Evolutionary conservation across 2,113 vertebrate genomes (phyloP).

Genomic region (Tauraco erythrolophus): DNA sequence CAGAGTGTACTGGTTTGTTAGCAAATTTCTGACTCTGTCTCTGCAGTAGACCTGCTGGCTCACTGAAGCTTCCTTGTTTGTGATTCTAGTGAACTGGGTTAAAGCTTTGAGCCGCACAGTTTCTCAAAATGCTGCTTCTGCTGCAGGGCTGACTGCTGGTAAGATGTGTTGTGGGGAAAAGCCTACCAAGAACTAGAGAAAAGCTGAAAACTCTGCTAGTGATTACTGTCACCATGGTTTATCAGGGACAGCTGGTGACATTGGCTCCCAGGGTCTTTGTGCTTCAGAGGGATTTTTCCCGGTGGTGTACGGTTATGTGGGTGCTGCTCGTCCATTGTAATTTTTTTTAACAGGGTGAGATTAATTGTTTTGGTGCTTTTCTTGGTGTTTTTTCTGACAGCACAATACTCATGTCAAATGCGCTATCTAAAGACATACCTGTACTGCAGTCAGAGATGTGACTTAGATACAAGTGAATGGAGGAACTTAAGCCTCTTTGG

Average conservation of each 20-base stretch:
- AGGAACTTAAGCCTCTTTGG: not conserved
- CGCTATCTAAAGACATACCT: not conserved
- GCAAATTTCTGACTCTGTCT: not conserved
- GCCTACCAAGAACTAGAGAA: conserved; percentile 7
- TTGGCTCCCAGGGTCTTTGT: conserved; percentile 8
- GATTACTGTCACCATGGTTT: not conserved
- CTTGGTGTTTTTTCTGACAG: not conserved
- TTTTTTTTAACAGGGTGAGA: not conserved
- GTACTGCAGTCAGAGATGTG: not conserved
- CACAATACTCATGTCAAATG: accelerated
- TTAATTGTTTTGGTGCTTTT: not conserved
- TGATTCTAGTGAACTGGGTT: not conserved
- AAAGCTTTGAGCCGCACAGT: not conserved
- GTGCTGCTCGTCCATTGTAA: not conserved
- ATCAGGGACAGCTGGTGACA: not conserved
- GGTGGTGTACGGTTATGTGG: not conserved
- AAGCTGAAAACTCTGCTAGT: conserved; percentile 38
- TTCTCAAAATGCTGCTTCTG: not conserved
- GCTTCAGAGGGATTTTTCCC: conserved; percentile 39
- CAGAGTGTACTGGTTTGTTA: not conserved
- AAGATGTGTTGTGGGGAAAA: not conserved
- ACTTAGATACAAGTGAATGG: not conserved
- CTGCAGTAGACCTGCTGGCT: not conserved
- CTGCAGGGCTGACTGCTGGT: not conserved
- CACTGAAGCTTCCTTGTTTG: not conserved